Percentiles rank a stretch among this genome's conserved stretches.
phyloP scores from a whole-genome alignment of 2,113 vertebrate species.

The Corydoras maculifer region DNA sequence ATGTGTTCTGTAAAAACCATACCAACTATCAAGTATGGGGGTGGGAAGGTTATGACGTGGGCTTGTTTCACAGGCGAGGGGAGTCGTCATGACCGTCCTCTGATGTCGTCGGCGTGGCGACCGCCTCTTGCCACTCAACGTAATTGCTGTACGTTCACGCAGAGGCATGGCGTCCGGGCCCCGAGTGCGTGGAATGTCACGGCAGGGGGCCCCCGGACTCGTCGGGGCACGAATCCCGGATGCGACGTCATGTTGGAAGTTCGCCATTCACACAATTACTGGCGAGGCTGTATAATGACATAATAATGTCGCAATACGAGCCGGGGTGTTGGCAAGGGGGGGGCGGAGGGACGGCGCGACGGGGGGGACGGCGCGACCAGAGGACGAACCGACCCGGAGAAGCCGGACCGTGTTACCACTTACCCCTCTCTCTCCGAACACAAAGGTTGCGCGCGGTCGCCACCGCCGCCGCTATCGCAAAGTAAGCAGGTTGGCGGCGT shows the following conservation, averaged over 20 bases:
- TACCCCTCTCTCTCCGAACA: constrained; percentile 60
- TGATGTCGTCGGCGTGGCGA: constrained; percentile 12
- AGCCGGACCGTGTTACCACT: constrained; percentile 60
- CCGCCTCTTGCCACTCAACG: constrained; percentile 27
- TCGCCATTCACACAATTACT: too few species aligned
- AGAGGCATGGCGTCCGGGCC: neutral
- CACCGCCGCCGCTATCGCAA: constrained; percentile 65
- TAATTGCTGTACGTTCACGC: constrained; percentile 32
- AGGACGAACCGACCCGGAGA: constrained; percentile 54
- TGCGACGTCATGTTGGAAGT: too few species aligned
- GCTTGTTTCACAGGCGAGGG: too few species aligned
- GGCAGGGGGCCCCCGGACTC: neutral
- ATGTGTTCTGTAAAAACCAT: too few species aligned
- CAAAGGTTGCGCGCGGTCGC: constrained; percentile 55
- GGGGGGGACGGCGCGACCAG: constrained; percentile 59
- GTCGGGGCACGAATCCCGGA: too few species aligned
- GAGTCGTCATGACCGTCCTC: constrained; percentile 2
- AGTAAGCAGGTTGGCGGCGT: constrained; percentile 67
- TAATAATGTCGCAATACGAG: constrained; percentile 50
- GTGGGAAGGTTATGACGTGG: too few species aligned
- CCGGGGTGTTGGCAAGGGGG: constrained; percentile 52
- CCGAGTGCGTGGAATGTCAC: constrained; percentile 33
- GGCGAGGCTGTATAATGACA: neutral
- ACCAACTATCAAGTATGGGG: too few species aligned
- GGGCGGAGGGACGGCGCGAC: constrained; percentile 57